Percentiles rank a stretch among this genome's conserved stretches.
Conservation (phyloP, 2,797 vertebrate genomes). For the Pteronotus mesoamericanus region DNA sequence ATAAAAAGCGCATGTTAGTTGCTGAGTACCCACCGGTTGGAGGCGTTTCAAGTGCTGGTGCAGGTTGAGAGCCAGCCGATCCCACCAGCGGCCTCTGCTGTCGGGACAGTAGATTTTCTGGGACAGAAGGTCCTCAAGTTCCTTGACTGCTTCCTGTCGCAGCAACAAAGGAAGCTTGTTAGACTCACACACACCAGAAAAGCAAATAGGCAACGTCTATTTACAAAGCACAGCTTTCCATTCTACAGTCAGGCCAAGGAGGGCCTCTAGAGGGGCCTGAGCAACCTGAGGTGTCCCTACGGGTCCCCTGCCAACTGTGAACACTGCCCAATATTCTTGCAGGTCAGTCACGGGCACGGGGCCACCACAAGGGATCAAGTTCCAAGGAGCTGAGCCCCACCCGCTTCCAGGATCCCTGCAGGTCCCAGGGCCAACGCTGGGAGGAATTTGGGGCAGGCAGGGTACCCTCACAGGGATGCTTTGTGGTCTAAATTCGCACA, state of each 20-base stretch:
- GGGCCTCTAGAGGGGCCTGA: rapidly evolving
- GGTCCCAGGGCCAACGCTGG: rapidly evolving
- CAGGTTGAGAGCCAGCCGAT: slow-evolving; percentile 93
- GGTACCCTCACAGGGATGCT: not conserved
- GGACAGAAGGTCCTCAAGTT: slow-evolving; percentile 87
- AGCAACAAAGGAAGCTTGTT: not conserved
- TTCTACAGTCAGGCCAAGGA: not conserved
- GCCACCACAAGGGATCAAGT: rapidly evolving
- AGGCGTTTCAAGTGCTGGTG: slow-evolving; percentile 93
- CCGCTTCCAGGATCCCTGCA: not conserved
- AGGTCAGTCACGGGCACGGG: not conserved
- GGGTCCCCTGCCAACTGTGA: rapidly evolving
- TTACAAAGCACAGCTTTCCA: not conserved
- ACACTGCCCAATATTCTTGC: not conserved
- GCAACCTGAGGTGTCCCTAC: not conserved
- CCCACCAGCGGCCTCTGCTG: slow-evolving; percentile 97
- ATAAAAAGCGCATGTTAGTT: rapidly evolving
- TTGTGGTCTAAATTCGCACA: not conserved
- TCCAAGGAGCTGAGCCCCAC: not conserved
- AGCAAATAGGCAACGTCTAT: too few species aligned
- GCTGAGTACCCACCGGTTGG: slow-evolving; percentile 88
- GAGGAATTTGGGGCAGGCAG: not conserved
- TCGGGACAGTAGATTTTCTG: slow-evolving; percentile 91
- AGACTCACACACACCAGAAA: not conserved
- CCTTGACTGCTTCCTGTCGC: slow-evolving; percentile 88